Base-by-base conservation (phyloP, 2,888 invertebrate species). In the Lasioglossum calceatum region DNA sequence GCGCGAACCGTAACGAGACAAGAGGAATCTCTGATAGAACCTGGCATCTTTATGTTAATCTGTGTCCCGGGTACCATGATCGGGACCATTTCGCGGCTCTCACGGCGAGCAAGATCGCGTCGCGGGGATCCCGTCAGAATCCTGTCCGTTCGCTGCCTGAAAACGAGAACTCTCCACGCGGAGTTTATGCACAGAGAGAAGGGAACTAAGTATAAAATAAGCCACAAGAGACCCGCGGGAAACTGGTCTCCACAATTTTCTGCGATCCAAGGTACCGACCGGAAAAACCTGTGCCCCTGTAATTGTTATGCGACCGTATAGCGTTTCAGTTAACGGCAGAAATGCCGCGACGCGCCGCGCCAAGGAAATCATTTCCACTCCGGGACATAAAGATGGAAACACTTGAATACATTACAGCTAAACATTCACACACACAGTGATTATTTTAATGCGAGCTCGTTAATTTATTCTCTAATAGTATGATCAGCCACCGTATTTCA, bases 41-140 rank as follows among this genome's bases (percentile, higher is more conserved):
- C 42, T 67, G 75, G 80, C 86, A 77, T 84, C 70, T 84, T 84
- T 81, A 84, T 86, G 84, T 84, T 81, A 84, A 86, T 86, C 77
- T 77, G 14, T 16, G 61, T 36, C n/a, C 50, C 67, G 32, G 3
- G 47, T 32, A 19, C 42, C 19, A 36, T 39, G 61, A 44, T 73
- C 73, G 58, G 58, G 23, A 61, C 71, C 39, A 47, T 70, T 78
- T 71, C 50, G 71, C 50, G 4, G 58, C 58, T 54, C 42, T 42
- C 19, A 58, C 67, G 19, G 39, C 19, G 39, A n/a, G 58, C 19
- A 64, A 12, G 76, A 47, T 73, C 72, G 58, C 58, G 27, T 73
- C 47, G 16, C 32, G 47, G 47, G 58, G 58, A 75, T 61, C 36
- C 75, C 16, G 64, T 32, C 27, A 64, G 64, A n/a, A 64, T 64